Evolutionary conservation across 2,888 invertebrate species (phyloP).

Genomic region (Thereva nobilitata): DNA sequence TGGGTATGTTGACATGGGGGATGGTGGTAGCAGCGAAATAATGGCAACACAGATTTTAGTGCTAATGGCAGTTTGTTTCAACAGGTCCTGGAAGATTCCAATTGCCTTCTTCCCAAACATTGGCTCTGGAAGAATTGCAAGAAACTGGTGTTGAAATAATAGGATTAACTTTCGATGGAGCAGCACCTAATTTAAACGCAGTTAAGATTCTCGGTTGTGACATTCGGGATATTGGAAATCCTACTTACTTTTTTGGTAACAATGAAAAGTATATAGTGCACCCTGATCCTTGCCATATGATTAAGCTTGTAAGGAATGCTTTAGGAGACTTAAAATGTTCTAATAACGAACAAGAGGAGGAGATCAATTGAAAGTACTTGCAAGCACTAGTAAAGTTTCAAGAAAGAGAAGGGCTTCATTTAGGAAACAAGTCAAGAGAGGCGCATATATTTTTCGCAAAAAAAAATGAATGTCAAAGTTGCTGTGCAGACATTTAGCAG

Average conservation of each 20-base stretch:
- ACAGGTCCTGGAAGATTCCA: conserved; percentile 17
- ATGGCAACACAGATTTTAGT: conserved; percentile 16
- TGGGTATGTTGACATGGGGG: not conserved
- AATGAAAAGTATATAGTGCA: too few species aligned
- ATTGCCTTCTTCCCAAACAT: not conserved
- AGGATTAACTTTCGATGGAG: conserved; percentile 14
- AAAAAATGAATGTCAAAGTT: conserved; percentile 36
- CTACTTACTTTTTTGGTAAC: not conserved
- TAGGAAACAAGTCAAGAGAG: conserved; percentile 28
- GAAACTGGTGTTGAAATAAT: not conserved
- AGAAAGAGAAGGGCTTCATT: conserved; percentile 26
- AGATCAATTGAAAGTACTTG: conserved; percentile 15
- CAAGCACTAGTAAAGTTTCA: not conserved
- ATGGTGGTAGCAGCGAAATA: not conserved
- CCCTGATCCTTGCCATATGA: not conserved
- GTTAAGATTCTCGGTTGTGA: not conserved
- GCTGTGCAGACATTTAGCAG: conserved; percentile 5
- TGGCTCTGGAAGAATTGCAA: not conserved
- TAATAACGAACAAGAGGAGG: too few species aligned
- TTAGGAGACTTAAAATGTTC: not conserved
- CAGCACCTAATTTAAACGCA: not conserved
- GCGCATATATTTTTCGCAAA: conserved; percentile 24
- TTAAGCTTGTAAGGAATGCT: not conserved
- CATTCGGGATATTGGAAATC: not conserved
- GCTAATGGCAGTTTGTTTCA: conserved; percentile 16